A percentile compares a stretch with the other conserved stretches of the same genome.
phyloP scores from a whole-genome alignment of 2,113 vertebrate genomes.

The Prunella himalayana region DNA sequence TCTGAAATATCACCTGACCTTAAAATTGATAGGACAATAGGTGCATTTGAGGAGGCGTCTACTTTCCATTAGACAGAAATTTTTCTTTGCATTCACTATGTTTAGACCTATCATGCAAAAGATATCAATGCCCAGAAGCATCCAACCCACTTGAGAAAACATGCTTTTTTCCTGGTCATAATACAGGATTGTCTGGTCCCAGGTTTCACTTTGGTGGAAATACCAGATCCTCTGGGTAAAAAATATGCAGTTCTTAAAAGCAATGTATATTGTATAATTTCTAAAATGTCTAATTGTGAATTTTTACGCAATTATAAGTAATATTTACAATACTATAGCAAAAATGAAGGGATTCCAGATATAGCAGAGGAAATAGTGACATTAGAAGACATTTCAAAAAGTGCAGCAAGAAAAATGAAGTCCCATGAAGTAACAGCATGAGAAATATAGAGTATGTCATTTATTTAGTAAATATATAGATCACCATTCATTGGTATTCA shows the following conservation, averaged over 20 bases:
- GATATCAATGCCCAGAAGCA: not conserved
- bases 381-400: not conserved
- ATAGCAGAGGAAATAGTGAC: not conserved
- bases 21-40: not conserved
- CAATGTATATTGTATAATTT: not conserved
- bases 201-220: not conserved
- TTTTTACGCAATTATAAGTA: not conserved
- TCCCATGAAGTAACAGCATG: not conserved
- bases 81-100: not conserved
- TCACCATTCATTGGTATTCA: not conserved
- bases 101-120: not conserved
- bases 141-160: not conserved
- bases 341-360: not conserved
- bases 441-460: not conserved
- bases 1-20: not conserved
- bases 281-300: not conserved
- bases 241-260: not conserved
- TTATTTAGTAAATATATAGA: not conserved
- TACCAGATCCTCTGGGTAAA: not conserved
- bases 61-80: not conserved
- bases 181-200: not conserved
- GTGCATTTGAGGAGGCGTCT: not conserved
- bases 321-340: not conserved
- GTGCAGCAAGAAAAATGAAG: not conserved
- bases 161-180: not conserved